Base-by-base conservation (phyloP, 2,888 invertebrate species). In the Phengaris arion region DNA sequence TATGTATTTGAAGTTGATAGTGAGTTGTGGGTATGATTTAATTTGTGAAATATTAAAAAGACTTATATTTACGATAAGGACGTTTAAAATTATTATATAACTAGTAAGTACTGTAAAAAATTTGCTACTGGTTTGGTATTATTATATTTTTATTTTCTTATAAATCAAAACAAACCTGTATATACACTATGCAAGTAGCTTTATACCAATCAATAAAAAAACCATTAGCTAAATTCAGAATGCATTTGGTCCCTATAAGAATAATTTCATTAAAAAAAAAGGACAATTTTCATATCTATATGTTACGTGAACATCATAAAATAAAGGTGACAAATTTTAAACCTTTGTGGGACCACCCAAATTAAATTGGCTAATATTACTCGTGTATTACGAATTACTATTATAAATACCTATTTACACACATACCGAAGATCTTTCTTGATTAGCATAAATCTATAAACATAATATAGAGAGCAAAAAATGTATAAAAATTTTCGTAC, bases 61-160 rank as follows among this genome's bases (percentile, higher is more conserved):
- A 45, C 10, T 35, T 45, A 10, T 59, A 64, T 64, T 64, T 64
- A 45, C 64, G 35, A 1, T 10, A 35, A 10, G 10, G 6, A 64
- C 12, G 22, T 64, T 35, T 6, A 35, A 64, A 8, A 59, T 59
- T 59, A 9, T 12, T 22, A 22, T 59, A 22, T 57, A 8, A 3
- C 8, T 22, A 59, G 59, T 59, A 59, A 22, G 22, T 64, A 64
- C 13, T 64, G 35, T 13, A 64, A 64, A 35, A 22, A 35, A 6
- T 64, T 64, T 64, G 12, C 64, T 64, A 64, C 13, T 64, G 64
- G 12, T 35, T 12, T 64, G 64, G 12, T 64, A 64, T 64, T 35
- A 35, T 35, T 35, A 35, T 35, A 35, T 35, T 35, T 35, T 35
- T 35, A 22, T 35, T 64, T 35, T 15, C 15, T 12, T 22, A 64